Evolutionary conservation across 2,113 vertebrate genomes (phyloP).

Genomic region (Pituophis catenifer): DNA sequence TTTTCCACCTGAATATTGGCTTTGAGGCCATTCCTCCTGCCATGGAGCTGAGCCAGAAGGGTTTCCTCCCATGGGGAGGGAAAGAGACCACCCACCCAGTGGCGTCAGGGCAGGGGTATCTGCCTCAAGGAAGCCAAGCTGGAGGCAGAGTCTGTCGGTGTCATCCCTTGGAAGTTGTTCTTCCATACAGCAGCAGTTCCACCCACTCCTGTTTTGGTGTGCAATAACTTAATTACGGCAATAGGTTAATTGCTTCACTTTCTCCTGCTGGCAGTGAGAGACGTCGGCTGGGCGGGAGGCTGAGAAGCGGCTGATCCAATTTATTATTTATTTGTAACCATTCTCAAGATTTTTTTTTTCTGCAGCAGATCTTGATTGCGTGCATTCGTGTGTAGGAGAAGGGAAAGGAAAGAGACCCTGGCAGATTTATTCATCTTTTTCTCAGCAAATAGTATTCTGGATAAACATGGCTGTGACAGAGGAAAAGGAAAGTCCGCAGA

Average conservation of each 20-base stretch:
- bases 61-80: background rate
- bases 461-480: background rate
- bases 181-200: background rate
- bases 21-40: background rate
- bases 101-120: background rate
- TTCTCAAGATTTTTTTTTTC: constrained; percentile 41
- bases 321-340: constrained; percentile 61
- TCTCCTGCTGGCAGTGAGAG: constrained; percentile 39
- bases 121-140: background rate
- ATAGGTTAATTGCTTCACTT: constrained; percentile 43
- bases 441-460: background rate
- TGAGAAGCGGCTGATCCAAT: constrained; percentile 62
- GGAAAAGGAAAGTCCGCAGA: constrained; percentile 27
- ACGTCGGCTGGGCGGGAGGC: constrained; percentile 45
- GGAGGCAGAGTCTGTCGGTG: background rate
- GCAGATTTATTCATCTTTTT: constrained; percentile 13
- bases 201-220: constrained; percentile 40
- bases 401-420: no score
- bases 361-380: constrained; percentile 44
- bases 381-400: background rate
- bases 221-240: constrained; percentile 60
- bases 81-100: background rate
- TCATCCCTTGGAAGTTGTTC: background rate
- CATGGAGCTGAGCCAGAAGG: background rate
- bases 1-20: background rate